phyloP scores from a whole-genome alignment of 1,140 invertebrate species.

The Philotrypesis tridentata region DNA sequence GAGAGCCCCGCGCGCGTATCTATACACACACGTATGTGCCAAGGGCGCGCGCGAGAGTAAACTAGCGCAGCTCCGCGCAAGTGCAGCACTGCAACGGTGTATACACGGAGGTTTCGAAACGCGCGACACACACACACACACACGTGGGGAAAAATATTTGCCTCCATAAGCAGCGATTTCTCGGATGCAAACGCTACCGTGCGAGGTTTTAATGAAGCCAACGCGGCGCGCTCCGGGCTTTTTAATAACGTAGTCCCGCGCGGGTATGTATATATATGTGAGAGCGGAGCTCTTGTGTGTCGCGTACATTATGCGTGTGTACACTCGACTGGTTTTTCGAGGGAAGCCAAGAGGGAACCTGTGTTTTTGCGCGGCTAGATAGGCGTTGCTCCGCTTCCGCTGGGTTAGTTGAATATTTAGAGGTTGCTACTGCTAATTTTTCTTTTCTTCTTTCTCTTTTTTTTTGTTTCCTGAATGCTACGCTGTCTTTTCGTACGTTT shows the following conservation, averaged over 20 bases:
- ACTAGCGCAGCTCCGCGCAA: not conserved
- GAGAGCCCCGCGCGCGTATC: too few relatives aligned
- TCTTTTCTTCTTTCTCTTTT: not conserved
- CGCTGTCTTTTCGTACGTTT: too few relatives aligned
- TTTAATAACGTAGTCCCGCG: not conserved
- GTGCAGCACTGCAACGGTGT: too few relatives aligned
- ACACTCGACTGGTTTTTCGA: not conserved
- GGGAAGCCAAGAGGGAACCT: not conserved
- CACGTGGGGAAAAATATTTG: not conserved
- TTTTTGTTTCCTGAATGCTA: too few relatives aligned
- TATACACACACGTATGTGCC: not conserved
- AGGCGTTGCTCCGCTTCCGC: not conserved
- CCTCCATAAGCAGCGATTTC: too few relatives aligned
- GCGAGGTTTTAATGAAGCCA: not conserved
- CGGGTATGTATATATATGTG: too few relatives aligned
- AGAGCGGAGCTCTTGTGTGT: too few relatives aligned
- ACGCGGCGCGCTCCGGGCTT: not conserved
- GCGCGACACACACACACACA: too few relatives aligned
- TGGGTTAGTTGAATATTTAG: not conserved
- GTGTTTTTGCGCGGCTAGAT: too few relatives aligned
- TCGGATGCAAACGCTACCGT: not conserved
- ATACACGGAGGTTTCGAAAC: not conserved
- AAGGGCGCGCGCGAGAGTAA: not conserved
- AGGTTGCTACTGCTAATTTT: not conserved
- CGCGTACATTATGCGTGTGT: too few relatives aligned